Percentiles rank a stretch among this genome's conserved stretches.
These are phyloP conservation scores for Arctocebus calabarensis DNA, from an alignment of 2,797 vertebrate species.

Conservation along the genomic window DNA sequence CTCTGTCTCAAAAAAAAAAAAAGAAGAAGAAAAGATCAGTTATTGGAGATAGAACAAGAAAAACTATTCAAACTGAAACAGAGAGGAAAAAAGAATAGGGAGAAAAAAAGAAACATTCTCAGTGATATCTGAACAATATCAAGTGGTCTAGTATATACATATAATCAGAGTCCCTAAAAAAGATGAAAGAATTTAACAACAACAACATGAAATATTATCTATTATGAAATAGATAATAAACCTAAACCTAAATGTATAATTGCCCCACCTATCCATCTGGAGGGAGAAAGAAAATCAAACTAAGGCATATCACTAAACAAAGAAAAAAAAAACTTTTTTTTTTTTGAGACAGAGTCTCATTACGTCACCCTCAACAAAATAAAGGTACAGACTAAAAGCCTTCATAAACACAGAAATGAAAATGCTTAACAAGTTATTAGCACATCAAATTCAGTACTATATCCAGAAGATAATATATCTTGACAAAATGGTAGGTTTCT, in stretches of 20 bases:
- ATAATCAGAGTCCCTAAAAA: background rate
- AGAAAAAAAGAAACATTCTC: background rate
- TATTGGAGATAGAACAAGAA: background rate
- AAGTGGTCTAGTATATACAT: background rate
- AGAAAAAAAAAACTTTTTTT: no score
- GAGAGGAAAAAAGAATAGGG: background rate
- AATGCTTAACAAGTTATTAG: background rate
- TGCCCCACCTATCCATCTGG: background rate
- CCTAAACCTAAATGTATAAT: background rate
- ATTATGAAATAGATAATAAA: constrained; percentile 5
- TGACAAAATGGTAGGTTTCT: background rate
- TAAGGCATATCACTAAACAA: no score
- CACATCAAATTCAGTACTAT: background rate
- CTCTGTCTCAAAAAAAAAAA: no score
- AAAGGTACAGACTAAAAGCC: background rate
- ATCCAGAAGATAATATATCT: background rate
- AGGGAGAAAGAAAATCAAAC: background rate
- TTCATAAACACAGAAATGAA: background rate
- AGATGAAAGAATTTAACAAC: background rate
- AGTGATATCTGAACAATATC: constrained; percentile 1
- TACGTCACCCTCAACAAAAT: background rate
- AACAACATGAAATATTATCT: no score
- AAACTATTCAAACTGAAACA: background rate
- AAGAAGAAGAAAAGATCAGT: no score
- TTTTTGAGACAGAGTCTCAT: no score